A percentile compares a stretch with the other conserved stretches of the same genome.
Conservation (phyloP, 1,140 invertebrate genomes). For the Carcinoscorpius rotundicauda region DNA sequence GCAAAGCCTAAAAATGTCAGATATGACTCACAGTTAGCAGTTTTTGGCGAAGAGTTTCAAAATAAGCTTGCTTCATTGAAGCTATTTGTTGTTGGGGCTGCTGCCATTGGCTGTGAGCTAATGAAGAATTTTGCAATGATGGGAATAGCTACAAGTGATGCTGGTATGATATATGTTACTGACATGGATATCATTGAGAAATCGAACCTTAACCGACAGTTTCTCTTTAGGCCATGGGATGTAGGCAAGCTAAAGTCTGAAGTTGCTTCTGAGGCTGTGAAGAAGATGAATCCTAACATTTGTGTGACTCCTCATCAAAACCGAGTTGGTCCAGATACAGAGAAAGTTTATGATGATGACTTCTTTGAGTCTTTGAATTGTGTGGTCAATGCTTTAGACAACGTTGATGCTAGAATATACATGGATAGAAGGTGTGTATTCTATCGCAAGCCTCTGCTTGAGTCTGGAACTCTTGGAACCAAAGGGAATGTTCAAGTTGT, state of each 20-base stretch:
- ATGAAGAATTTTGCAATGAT: slow-evolving; percentile 99
- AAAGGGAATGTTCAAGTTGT: slow-evolving; percentile 97
- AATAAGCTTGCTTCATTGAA: slow-evolving; percentile 57
- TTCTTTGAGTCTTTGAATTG: slow-evolving; percentile 91
- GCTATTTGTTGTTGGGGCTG: slow-evolving; percentile 83
- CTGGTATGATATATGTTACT: slow-evolving; percentile 71
- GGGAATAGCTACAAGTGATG: slow-evolving; percentile 63
- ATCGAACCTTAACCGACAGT: slow-evolving; percentile 97
- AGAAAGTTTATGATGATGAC: slow-evolving; percentile 82
- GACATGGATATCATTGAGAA: slow-evolving; percentile 99
- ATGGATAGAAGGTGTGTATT: slow-evolving; percentile 97
- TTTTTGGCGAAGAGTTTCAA: slow-evolving; percentile 87
- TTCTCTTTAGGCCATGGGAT: slow-evolving; percentile 87
- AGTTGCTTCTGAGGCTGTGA: slow-evolving; percentile 62
- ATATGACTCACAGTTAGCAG: slow-evolving; percentile 86
- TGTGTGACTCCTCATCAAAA: slow-evolving; percentile 84
- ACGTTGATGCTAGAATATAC: slow-evolving; percentile 95
- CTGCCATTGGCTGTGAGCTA: slow-evolving; percentile 97
- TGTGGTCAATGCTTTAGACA: slow-evolving; percentile 94
- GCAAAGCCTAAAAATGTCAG: slow-evolving; percentile 56
- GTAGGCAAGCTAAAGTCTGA: slow-evolving; percentile 87
- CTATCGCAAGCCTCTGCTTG: slow-evolving; percentile 87
- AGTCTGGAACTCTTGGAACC: slow-evolving; percentile 96
- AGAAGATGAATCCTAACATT: slow-evolving; percentile 78
- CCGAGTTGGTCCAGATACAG: slow-evolving; percentile 87